Evolutionary conservation across 1,140 invertebrate species (phyloP), one percentile per base, ranked within the genome.

Genomic region (Diabrotica virgifera): DNA sequence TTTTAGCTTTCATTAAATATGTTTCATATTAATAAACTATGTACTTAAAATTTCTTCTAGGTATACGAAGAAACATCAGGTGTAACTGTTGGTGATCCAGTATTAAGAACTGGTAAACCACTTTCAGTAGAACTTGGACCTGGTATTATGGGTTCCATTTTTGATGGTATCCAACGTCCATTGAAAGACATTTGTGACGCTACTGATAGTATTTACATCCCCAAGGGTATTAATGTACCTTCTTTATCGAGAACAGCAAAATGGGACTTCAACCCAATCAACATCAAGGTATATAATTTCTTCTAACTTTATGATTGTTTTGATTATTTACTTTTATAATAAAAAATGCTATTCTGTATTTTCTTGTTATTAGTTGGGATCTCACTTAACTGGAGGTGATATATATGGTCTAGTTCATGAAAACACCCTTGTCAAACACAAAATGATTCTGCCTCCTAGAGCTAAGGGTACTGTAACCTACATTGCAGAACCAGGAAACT

Each of bases 121-220:
- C 80, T 99, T 5, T 98, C 96, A 0, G 97, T 99, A 12, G 97
- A 99, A 79, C 83, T 99, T 35, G 98, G 97, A n/a, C 98, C 97
- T 55, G 98, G 98, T 77, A 99, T 99, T 80, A 91, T 99, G 85
- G 94, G 94, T 66, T 96, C 93, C 78, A 99, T 99, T 82, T 99
- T 99, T 83, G 98, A 99, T 82, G 96, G 96, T 85, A 99, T 99
- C 78, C 98, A 99, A 82, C 90, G 98, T 77, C 98, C 98, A 0
- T 78, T 99, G 69, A 94, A 97, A 75, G 96, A 98, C 76, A 99
- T 99, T 79, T 89, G 92, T 76, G 93, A 97, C 72, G 80, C 97
- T 50, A 96, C 95, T 0, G 84, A 90, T 72, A 96, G 93, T 75
- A 99, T 99, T 80, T 99, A 99, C 84, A 99, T 99, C 82, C 97